These are phyloP conservation scores for Yponomeuta plumbellus DNA, from an alignment of 2,888 invertebrate genomes.

Conservation along the genomic window DNA sequence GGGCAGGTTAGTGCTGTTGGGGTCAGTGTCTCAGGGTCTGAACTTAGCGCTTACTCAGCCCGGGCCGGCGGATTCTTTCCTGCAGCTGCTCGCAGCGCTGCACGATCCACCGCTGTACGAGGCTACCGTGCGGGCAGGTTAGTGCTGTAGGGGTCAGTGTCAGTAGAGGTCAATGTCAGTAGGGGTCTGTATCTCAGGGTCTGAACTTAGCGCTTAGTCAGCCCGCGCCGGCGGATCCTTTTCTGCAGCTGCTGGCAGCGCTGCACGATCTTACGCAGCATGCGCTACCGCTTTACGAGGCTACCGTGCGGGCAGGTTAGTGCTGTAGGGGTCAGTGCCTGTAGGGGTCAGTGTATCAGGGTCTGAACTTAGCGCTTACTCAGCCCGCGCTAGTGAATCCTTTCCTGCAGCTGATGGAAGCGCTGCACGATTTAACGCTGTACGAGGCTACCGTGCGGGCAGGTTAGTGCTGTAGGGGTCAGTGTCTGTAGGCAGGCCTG, in stretches of 20 bases:
- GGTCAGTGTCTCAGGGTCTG: too few species aligned
- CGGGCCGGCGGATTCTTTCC: constrained; percentile 90
- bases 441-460: constrained; percentile 55
- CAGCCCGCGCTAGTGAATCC: constrained; percentile 85
- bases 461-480: constrained; percentile 35
- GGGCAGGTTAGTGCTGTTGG: constrained; percentile 44
- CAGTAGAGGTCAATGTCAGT: too few species aligned
- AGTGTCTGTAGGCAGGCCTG: too few species aligned
- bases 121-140: constrained; percentile 59
- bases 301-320: constrained; percentile 58
- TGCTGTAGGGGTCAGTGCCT: background rate
- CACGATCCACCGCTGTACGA: constrained; percentile 42
- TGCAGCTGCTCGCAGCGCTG: constrained; percentile 89
- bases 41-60: too few species aligned
- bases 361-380: too few species aligned
- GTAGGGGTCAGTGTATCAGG: constrained; percentile 22
- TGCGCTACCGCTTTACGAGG: constrained; percentile 48
- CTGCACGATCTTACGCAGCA: constrained; percentile 90
- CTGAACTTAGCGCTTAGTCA: too few species aligned
- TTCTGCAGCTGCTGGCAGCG: constrained; percentile 93
- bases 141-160: constrained; percentile 17
- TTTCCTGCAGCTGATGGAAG: constrained; percentile 94
- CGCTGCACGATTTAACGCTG: constrained; percentile 46
- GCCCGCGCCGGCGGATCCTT: constrained; percentile 86
- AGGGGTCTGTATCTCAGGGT: too few species aligned